phyloP scores from a whole-genome alignment of 2,797 vertebrate species.

The Gallirallus australis region DNA sequence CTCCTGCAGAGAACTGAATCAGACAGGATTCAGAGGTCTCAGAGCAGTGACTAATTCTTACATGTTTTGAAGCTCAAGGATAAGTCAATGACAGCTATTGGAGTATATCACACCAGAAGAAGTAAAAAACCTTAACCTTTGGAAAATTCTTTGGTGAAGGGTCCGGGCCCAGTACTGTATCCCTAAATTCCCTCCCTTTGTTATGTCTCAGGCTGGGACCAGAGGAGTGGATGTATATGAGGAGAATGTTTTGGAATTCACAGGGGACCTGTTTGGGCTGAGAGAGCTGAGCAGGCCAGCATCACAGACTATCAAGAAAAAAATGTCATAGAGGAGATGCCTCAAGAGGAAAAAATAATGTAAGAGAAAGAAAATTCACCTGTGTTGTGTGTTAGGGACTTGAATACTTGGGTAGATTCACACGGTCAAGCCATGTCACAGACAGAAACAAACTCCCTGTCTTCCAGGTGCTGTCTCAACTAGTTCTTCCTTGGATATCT shows the following conservation, averaged over 20 bases:
- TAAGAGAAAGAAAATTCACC: background rate
- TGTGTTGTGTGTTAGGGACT: background rate
- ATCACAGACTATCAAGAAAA: background rate
- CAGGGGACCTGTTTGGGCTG: background rate
- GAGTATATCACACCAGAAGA: background rate
- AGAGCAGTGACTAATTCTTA: slow-evolving; percentile 5
- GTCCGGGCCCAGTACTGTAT: background rate
- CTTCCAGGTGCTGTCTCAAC: background rate
- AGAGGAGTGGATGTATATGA: background rate
- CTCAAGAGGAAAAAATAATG: rapidly evolving
- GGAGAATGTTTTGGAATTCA: background rate
- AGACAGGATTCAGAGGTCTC: background rate
- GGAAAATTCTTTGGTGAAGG: background rate
- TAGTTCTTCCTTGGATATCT: background rate
- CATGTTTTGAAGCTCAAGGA: background rate
- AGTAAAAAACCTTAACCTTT: slow-evolving; percentile 2
- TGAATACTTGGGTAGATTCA: background rate
- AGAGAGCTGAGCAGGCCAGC: background rate
- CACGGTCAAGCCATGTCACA: background rate
- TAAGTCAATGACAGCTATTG: background rate
- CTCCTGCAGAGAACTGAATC: background rate
- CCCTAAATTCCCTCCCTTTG: background rate
- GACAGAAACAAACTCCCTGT: background rate
- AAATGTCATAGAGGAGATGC: background rate
- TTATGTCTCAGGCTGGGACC: background rate